Conservation (phyloP, 2,888 invertebrate species). For the Julus scandinavius region DNA sequence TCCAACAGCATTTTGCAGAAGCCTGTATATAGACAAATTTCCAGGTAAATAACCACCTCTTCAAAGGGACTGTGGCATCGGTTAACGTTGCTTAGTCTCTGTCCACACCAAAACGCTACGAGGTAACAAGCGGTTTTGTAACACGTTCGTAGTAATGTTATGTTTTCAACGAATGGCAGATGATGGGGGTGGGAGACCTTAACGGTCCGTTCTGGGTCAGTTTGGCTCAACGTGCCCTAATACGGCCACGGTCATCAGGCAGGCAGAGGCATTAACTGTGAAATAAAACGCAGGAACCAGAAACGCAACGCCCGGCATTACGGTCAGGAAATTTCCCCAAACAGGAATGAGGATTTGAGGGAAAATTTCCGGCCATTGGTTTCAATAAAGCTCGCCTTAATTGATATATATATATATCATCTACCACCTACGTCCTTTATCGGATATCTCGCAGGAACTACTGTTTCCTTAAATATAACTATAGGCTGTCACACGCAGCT, state of each 20-base stretch:
- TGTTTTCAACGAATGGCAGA: too few relatives aligned
- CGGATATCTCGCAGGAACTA: slow-evolving; percentile 34
- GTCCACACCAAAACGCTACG: background rate
- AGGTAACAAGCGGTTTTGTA: background rate
- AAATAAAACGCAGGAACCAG: slow-evolving; percentile 42
- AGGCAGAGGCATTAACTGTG: slow-evolving; percentile 19
- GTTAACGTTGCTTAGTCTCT: background rate
- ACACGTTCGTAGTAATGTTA: background rate
- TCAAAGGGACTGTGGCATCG: background rate
- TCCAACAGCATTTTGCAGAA: background rate
- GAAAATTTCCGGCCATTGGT: background rate
- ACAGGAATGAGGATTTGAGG: slow-evolving; percentile 33
- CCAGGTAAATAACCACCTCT: slow-evolving; percentile 4
- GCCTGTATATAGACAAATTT: background rate
- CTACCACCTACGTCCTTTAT: slow-evolving; percentile 7
- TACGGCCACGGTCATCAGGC: background rate
- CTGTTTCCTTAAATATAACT: background rate
- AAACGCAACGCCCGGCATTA: background rate
- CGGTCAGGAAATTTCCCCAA: background rate
- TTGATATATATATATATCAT: slow-evolving; percentile 7
- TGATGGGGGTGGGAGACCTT: background rate
- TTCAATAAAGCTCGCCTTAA: slow-evolving; percentile 44
- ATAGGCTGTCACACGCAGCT: background rate
- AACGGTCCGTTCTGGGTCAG: background rate
- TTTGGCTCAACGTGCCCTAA: background rate